Percentiles rank a stretch among this genome's conserved stretches.
These are phyloP conservation scores for Sebastes vulpes DNA, from an alignment of 2,797 vertebrate genomes.

Conservation along the genomic window DNA sequence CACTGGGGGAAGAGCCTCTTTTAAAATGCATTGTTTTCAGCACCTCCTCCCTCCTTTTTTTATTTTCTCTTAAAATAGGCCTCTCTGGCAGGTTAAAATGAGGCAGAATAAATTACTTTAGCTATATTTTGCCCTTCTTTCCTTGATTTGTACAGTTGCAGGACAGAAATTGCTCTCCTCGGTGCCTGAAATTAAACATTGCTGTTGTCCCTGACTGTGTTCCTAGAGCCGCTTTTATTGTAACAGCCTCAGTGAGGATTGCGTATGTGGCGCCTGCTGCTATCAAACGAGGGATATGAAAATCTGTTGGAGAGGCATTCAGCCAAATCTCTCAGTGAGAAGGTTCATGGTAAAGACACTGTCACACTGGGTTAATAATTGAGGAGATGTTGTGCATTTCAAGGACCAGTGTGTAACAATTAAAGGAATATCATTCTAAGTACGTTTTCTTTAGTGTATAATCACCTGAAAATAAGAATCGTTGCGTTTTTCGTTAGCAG, in stretches of 20 bases:
- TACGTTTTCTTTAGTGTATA: too few species aligned
- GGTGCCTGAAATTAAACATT: conserved; percentile 61
- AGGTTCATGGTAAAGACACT: conserved; percentile 36
- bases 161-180: conserved; percentile 59
- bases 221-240: conserved; percentile 66
- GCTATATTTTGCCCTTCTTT: conserved; percentile 56
- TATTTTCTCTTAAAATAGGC: conserved; percentile 73
- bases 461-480: too few species aligned
- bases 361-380: conserved; percentile 24
- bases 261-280: conserved; percentile 63
- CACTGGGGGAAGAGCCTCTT: conserved; percentile 69
- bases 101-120: conserved; percentile 68
- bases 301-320: conserved; percentile 53
- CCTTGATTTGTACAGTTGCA: conserved; percentile 54
- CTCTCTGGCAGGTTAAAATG: conserved; percentile 66
- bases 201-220: conserved; percentile 64
- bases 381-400: conserved; percentile 3
- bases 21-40: conserved; percentile 78
- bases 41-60: conserved; percentile 62
- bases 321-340: conserved; percentile 36
- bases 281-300: conserved; percentile 68
- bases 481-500: too few species aligned
- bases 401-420: background rate
- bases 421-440: too few species aligned
- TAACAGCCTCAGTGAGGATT: conserved; percentile 64